phyloP scores from a whole-genome alignment of 2,888 invertebrate species.

The Drosophila basisetae region DNA sequence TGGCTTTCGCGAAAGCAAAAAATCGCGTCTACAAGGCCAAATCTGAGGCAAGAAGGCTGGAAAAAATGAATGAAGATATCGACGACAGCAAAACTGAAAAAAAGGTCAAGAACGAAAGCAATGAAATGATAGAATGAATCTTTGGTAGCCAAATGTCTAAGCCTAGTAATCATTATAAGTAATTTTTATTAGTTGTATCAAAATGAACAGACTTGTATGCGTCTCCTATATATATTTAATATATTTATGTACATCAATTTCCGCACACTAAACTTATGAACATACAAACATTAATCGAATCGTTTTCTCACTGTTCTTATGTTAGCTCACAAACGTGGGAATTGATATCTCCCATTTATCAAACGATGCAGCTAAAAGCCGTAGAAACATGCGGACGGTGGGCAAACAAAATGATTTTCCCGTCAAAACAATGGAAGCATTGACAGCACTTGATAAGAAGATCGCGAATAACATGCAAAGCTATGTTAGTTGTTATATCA shows the following conservation, averaged over 20 bases:
- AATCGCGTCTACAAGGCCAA: slow-evolving; percentile 49
- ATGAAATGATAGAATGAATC: slow-evolving; percentile 14
- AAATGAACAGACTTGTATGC: background rate
- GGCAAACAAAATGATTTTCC: slow-evolving; percentile 5
- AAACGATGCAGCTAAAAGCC: background rate
- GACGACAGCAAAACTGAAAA: slow-evolving; percentile 2
- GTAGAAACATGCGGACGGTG: background rate
- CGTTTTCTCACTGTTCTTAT: background rate
- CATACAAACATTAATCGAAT: background rate
- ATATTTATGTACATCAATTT: background rate
- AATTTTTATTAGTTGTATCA: background rate
- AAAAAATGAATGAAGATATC: slow-evolving; percentile 16
- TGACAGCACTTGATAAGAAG: background rate
- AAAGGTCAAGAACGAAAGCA: background rate
- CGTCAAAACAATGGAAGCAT: slow-evolving; percentile 5
- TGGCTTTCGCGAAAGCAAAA: slow-evolving; percentile 45
- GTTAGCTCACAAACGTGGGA: background rate
- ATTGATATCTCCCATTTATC: slow-evolving; percentile 1
- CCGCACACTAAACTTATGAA: background rate
- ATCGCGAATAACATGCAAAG: slow-evolving; percentile 4
- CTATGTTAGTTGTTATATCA: background rate
- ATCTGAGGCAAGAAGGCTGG: slow-evolving; percentile 23
- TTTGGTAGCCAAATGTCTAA: background rate
- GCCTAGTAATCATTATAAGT: background rate
- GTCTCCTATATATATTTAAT: background rate